A percentile compares a stretch with the other conserved stretches of the same genome.
Conservation (phyloP, 2,888 invertebrate species). For the Lasioglossum villosulum region DNA sequence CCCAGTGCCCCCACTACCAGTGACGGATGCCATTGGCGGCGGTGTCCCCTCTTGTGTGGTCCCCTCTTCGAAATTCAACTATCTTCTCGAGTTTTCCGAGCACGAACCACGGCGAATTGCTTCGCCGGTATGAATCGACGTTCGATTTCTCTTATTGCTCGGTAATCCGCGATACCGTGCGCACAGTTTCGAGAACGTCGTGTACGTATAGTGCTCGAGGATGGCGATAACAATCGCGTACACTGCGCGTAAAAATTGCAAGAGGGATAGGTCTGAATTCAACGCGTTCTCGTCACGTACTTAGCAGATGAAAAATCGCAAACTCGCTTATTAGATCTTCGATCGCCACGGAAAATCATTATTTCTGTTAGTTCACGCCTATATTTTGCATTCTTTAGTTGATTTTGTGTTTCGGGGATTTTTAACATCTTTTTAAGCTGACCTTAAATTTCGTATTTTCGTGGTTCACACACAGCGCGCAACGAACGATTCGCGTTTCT, state of each 20-base stretch:
- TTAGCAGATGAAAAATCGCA: not conserved
- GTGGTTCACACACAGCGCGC: not conserved
- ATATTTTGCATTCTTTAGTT: no score
- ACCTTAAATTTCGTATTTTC: no score
- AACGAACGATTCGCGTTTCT: not conserved
- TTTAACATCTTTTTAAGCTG: no score
- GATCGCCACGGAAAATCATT: not conserved
- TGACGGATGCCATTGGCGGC: constrained; percentile 46
- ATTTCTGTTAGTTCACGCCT: not conserved
- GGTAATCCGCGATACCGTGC: not conserved
- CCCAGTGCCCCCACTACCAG: not conserved
- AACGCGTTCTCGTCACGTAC: not conserved
- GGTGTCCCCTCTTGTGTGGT: constrained; percentile 11
- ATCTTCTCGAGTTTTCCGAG: constrained; percentile 62
- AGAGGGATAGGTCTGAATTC: not conserved
- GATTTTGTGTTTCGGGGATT: no score
- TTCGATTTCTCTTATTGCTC: constrained; percentile 33
- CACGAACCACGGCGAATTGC: constrained; percentile 51
- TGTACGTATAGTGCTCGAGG: not conserved
- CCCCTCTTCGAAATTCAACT: constrained; percentile 57
- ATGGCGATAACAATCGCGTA: not conserved
- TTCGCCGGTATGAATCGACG: constrained; percentile 19
- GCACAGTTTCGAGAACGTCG: not conserved
- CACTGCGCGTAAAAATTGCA: not conserved
- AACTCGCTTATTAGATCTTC: not conserved